Evolutionary conservation across 2,888 invertebrate genomes (phyloP).

Genomic region (Deilephila porcellus): DNA sequence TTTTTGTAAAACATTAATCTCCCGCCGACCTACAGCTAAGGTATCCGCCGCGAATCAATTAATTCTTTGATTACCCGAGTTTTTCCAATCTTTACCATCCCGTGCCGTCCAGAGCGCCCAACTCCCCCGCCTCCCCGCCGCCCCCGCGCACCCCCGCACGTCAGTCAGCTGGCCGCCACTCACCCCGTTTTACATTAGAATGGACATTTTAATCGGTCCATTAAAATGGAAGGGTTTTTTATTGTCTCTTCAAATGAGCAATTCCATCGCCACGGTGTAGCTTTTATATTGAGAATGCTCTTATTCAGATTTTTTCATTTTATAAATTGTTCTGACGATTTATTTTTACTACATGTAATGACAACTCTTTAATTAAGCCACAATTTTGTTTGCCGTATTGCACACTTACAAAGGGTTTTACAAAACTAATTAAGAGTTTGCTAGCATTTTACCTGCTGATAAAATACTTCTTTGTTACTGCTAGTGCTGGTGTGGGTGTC

Average conservation of each 20-base stretch:
- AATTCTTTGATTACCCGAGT: slow-evolving; percentile 60
- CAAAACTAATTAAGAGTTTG: no score
- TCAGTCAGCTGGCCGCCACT: neutral
- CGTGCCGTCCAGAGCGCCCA: slow-evolving; percentile 25
- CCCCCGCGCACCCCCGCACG: neutral
- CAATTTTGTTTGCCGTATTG: no score
- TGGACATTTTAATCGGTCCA: slow-evolving; percentile 54
- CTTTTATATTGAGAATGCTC: neutral
- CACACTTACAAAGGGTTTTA: no score
- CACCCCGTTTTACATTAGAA: slow-evolving; percentile 48
- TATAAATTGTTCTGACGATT: no score
- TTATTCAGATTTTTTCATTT: neutral
- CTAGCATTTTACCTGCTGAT: no score
- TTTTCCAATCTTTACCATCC: slow-evolving; percentile 45
- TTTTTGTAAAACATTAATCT: slow-evolving; percentile 20
- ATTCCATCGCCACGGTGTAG: neutral
- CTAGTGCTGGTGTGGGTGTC: neutral
- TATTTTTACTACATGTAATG: no score
- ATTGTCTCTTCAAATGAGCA: neutral
- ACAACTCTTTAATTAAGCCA: no score
- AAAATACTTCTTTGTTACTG: no score
- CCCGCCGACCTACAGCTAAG: neutral
- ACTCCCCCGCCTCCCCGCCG: slow-evolving; percentile 15
- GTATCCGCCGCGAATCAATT: slow-evolving; percentile 54
- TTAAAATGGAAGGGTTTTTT: slow-evolving; percentile 42